Conservation (phyloP, 2,797 vertebrate genomes). For the Natrix natrix region DNA sequence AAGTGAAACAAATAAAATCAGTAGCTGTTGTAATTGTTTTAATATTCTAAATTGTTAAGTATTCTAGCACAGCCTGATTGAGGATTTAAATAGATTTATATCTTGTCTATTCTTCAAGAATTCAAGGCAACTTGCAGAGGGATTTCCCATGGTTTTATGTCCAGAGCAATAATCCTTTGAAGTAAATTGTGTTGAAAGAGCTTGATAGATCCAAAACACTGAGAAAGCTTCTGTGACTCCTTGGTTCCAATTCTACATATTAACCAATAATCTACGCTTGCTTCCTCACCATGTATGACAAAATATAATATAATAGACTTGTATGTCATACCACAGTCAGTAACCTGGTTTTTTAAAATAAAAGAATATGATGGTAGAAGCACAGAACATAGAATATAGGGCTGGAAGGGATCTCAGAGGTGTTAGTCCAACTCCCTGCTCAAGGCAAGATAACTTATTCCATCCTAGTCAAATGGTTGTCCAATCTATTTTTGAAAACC, state of each 20-base stretch:
- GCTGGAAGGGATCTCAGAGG: not conserved
- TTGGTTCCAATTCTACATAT: not conserved
- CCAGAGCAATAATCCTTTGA: not conserved
- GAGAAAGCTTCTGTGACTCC: not conserved
- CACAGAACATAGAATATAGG: not conserved
- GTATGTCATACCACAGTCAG: not conserved
- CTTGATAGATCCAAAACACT: not conserved
- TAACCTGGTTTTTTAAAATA: not conserved
- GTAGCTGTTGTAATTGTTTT: not conserved
- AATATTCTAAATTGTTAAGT: not conserved
- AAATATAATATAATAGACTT: not conserved
- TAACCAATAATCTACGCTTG: not conserved
- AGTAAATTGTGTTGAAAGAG: not conserved
- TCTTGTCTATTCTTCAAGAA: not conserved
- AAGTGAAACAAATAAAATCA: constrained; percentile 15
- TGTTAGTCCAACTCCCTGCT: not conserved
- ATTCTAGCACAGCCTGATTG: not conserved
- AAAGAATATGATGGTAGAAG: not conserved
- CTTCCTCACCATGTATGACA: not conserved
- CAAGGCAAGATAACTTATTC: not conserved
- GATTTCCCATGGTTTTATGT: not conserved
- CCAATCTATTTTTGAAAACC: not conserved
- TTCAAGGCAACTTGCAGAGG: not conserved
- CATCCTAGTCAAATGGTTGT: not conserved
- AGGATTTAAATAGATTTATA: not conserved